Conservation (phyloP, 2,888 invertebrate species). For the Lycia hirtaria region DNA sequence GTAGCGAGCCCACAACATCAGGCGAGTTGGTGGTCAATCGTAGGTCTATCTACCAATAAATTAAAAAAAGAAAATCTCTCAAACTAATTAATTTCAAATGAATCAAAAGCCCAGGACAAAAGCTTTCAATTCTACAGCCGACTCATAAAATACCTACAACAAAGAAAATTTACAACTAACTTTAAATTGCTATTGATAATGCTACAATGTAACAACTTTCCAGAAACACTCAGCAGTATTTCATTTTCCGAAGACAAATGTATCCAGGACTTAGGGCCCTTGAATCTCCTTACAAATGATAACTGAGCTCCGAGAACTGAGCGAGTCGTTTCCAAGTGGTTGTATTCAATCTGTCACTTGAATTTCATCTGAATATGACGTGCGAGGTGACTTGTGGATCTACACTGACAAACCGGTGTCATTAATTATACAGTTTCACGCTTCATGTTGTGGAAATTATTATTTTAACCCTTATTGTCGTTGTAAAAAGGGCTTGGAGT, state of each 20-base stretch:
- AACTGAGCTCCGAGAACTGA: not conserved
- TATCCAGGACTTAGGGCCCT: conserved; percentile 8
- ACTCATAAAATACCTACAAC: not conserved
- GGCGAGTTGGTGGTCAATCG: too few relatives aligned
- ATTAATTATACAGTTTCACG: conserved; percentile 38
- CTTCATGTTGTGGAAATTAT: conserved; percentile 26
- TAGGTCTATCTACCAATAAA: too few relatives aligned
- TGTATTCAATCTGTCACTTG: conserved; percentile 27
- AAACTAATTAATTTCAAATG: too few relatives aligned
- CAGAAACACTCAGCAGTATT: not conserved
- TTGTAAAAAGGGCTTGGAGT: not conserved
- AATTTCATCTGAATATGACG: conserved; percentile 26
- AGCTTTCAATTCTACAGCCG: not conserved
- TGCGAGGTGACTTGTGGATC: conserved; percentile 27
- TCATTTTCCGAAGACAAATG: conserved; percentile 8
- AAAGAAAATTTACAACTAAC: not conserved
- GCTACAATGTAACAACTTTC: not conserved
- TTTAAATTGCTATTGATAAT: not conserved
- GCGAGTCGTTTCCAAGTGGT: conserved; percentile 4
- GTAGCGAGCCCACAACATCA: too few relatives aligned
- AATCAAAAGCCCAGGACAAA: not conserved
- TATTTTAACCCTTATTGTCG: conserved; percentile 34
- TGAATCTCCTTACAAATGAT: conserved; percentile 15
- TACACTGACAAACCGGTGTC: conserved; percentile 24
- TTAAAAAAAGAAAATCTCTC: too few relatives aligned